phyloP scores from a whole-genome alignment of 1,140 invertebrate genomes.

The Drosophila cardini region DNA sequence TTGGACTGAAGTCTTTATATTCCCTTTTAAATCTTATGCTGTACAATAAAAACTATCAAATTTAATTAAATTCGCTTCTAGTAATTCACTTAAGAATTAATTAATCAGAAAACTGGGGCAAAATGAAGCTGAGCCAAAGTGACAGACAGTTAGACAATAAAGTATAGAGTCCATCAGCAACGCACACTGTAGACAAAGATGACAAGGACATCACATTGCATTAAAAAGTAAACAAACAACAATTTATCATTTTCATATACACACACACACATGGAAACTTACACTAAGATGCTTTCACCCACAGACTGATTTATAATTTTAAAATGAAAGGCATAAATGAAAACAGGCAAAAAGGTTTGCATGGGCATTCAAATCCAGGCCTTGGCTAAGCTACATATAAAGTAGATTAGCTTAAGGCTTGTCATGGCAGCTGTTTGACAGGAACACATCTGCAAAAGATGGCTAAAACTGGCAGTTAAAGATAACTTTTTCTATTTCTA shows the following conservation, averaged over 20 bases:
- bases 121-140: conserved; percentile 24
- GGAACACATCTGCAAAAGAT: conserved; percentile 63
- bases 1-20: too few species aligned
- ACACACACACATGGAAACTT: conserved; percentile 35
- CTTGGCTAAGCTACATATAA: conserved; percentile 49
- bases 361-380: conserved; percentile 26
- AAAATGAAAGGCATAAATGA: conserved; percentile 55
- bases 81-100: conserved; percentile 71
- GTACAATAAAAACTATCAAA: too few species aligned
- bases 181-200: conserved; percentile 28
- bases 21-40: too few species aligned
- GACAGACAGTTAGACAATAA: background rate
- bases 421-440: conserved; percentile 62
- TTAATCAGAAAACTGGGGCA: conserved; percentile 71
- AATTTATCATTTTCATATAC: conserved; percentile 74
- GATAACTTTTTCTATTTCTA: conserved; percentile 29
- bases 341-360: conserved; percentile 57
- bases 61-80: conserved; percentile 51
- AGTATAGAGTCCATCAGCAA: background rate
- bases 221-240: conserved; percentile 72
- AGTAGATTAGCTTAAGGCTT: conserved; percentile 40
- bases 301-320: conserved; percentile 18
- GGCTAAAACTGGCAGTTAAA: conserved; percentile 11
- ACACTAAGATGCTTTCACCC: background rate
- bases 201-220: conserved; percentile 75